These are phyloP conservation scores for Acipenser transmontanus DNA, from an alignment of 2,797 vertebrate species.

Conservation along the genomic window DNA sequence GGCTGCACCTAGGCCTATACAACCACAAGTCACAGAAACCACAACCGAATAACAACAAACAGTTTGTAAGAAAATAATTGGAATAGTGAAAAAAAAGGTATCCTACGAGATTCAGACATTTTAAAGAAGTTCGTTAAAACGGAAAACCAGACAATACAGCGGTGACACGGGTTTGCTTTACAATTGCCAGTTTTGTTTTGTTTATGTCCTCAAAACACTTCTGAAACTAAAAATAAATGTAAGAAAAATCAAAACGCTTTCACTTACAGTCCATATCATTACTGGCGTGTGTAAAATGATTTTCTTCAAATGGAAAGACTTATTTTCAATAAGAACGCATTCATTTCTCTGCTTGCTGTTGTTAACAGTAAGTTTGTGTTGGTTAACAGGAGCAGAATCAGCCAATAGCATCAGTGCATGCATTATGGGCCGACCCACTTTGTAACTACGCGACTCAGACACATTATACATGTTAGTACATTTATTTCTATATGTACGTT, in stretches of 20 bases:
- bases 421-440: too few relatives aligned
- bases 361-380: slow-evolving; percentile 34
- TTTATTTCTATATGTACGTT: too few relatives aligned
- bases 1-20: slow-evolving; percentile 16
- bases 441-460: too few relatives aligned
- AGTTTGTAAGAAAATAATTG: background rate
- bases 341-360: slow-evolving; percentile 28
- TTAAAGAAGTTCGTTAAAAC: too few relatives aligned
- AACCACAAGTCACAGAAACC: too few relatives aligned
- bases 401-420: slow-evolving; percentile 18
- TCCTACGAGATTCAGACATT: background rate
- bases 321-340: background rate
- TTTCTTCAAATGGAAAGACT: background rate
- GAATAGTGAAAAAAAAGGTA: background rate
- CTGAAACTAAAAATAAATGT: too few relatives aligned
- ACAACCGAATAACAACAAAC: too few relatives aligned
- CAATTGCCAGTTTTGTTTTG: too few relatives aligned
- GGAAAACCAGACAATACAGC: too few relatives aligned
- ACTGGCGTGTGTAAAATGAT: slow-evolving; percentile 1
- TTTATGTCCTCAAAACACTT: too few relatives aligned
- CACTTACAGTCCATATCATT: slow-evolving; percentile 41
- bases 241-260: background rate
- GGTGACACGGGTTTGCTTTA: too few relatives aligned
- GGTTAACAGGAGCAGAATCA: slow-evolving; percentile 45
- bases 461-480: too few relatives aligned